Evolutionary conservation across 2,797 vertebrate genomes (phyloP).

Genomic region (Sebastes aleutianus): DNA sequence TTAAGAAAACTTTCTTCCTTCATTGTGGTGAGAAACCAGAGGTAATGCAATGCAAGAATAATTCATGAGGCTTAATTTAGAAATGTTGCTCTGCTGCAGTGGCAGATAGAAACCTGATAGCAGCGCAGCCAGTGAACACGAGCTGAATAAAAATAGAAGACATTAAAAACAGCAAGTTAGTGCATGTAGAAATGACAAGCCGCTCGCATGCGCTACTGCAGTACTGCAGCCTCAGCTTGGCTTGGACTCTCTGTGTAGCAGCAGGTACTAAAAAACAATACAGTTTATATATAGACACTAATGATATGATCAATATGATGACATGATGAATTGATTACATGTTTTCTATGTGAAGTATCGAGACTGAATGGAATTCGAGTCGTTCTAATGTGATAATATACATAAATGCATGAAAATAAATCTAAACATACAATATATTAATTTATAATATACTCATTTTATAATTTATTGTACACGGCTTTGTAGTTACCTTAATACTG

Average conservation of each 20-base stretch:
- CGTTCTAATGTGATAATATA: neutral
- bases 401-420: neutral
- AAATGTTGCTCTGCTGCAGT: constrained; percentile 43
- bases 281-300: neutral
- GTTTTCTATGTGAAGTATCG: neutral
- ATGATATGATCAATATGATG: neutral
- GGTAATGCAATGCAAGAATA: constrained; percentile 49
- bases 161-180: constrained; percentile 22
- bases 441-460: neutral
- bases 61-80: constrained; percentile 74
- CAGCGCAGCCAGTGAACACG: constrained; percentile 10
- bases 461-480: neutral
- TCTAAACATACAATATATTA: neutral
- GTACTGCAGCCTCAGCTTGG: neutral
- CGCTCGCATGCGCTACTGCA: neutral
- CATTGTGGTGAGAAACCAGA: constrained; percentile 22
- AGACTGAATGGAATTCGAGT: neutral
- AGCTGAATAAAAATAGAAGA: constrained; percentile 54
- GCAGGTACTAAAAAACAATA: no score
- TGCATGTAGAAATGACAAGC: constrained; percentile 10
- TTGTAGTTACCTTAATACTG: neutral
- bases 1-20: constrained; percentile 17
- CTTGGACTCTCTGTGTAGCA: neutral
- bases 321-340: neutral
- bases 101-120: constrained; percentile 44